These are phyloP conservation scores for Matsumyia berberina DNA, from an alignment of 2,888 invertebrate species.

Conservation along the genomic window DNA sequence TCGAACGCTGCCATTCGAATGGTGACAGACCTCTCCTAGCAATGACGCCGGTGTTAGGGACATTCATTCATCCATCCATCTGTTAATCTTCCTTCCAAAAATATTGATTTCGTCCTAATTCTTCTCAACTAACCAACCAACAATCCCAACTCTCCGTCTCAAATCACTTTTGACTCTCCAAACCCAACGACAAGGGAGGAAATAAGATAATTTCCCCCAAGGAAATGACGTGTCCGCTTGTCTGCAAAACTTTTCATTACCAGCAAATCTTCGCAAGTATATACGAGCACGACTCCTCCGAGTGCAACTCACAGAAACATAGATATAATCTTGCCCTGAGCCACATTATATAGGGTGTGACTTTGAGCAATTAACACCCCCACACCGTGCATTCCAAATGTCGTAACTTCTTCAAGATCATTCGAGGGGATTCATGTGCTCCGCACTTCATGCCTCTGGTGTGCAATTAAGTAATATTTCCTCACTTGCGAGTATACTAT, in stretches of 20 bases:
- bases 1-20: too few species aligned
- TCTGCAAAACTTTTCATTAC: constrained; percentile 30
- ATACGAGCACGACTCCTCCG: constrained; percentile 24
- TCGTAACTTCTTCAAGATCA: constrained; percentile 48
- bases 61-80: too few species aligned
- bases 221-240: constrained; percentile 63
- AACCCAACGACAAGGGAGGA: constrained; percentile 28
- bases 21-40: too few species aligned
- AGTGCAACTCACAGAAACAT: constrained; percentile 16
- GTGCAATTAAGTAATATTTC: constrained; percentile 40
- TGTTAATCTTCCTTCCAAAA: neutral
- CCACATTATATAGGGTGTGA: constrained; percentile 57
- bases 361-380: constrained; percentile 59
- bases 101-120: neutral
- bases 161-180: neutral
- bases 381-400: constrained; percentile 44
- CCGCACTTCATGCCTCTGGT: neutral
- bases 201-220: constrained; percentile 69
- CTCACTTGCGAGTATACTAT: neutral
- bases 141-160: neutral
- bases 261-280: constrained; percentile 15
- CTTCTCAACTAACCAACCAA: neutral
- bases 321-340: constrained; percentile 54
- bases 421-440: constrained; percentile 25
- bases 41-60: too few species aligned